Evolutionary conservation across 1,140 invertebrate species (phyloP), one percentile per base, ranked within the genome.

Genomic region (Zaprionus kolodkinae): DNA sequence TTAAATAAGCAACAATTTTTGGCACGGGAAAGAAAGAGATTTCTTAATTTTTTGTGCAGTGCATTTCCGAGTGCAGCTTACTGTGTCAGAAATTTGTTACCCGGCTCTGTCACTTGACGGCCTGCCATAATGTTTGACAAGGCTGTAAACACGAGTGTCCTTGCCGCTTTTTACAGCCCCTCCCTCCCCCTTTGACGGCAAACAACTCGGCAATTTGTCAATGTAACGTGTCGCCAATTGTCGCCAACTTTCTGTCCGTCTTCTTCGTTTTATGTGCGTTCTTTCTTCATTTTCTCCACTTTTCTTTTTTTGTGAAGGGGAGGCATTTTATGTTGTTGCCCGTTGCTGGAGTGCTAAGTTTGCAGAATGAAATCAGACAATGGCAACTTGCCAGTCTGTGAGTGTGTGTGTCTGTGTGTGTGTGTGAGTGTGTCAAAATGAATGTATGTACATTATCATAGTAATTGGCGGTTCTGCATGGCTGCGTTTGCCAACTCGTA

Each of bases 211-310:
- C 80, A 89, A 89, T 88, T 88, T 88, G 84, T 88, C 85, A 89
- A 64, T 70, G 79, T 89, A 87, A 88, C 78, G 84, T 79, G 77
- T 88, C 68, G 80, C 71, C 85, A 88, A 89, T 89, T 81, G 80
- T 80, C 69, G 76, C 72, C 80, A 83, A 75, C 45, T 50, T 50
- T 50, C 17, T 21, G 11, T 25, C 21, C 45, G 40, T n/a, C 40
- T 45, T 11, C 45, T 25, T 25, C 45, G 12, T 50, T 25, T 50
- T 50, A 25, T 45, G 40, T 45, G 40, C 40, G 0, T 82, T 82
- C 67, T 74, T 78, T 30, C 27, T 30, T 30, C 27, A 30, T 30
- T 30, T 30, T 30, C 6, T 30, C 4, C 21, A 21, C 6, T 30
- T 30, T 30, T 30, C 6, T 30, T 30, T 30, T 63, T 52, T 4